Evolutionary conservation across 2,113 vertebrate genomes (phyloP).

Genomic region (Tenrec ecaudatus): DNA sequence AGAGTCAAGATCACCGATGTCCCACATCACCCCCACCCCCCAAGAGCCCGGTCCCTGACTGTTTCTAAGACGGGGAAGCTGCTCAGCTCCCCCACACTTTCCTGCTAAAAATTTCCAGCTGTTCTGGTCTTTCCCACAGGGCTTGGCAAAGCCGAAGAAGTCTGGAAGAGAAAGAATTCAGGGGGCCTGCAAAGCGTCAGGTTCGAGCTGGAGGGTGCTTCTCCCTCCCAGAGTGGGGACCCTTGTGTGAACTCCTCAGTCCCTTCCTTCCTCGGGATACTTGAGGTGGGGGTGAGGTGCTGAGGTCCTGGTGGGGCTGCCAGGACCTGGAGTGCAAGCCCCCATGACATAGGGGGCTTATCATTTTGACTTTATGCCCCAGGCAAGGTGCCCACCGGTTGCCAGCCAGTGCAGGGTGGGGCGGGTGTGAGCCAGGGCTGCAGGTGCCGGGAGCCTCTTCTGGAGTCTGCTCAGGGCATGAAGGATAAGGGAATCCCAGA

Average conservation of each 20-base stretch:
- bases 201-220: neutral
- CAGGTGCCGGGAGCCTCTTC: neutral
- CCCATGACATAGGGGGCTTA: neutral
- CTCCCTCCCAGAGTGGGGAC: neutral
- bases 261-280: constrained; percentile 4
- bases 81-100: constrained; percentile 31
- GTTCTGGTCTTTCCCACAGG: constrained; percentile 54
- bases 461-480: neutral
- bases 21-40: neutral
- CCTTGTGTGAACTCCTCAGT: neutral
- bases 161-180: constrained; percentile 36
- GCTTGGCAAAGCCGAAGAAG: constrained; percentile 34
- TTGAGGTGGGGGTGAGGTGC: neutral
- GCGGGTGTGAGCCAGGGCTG: neutral
- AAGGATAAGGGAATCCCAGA: neutral
- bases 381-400: neutral
- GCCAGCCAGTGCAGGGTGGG: neutral
- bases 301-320: neutral
- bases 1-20: neutral
- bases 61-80: constrained; percentile 48
- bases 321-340: neutral
- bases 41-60: neutral
- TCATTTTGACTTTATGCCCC: neutral
- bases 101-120: constrained; percentile 54
- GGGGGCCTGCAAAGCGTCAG: constrained; percentile 4